A percentile compares a stretch with the other conserved stretches of the same genome.
These are phyloP conservation scores for Felis chaus DNA, from an alignment of 2,113 vertebrate genomes.

Conservation along the genomic window DNA sequence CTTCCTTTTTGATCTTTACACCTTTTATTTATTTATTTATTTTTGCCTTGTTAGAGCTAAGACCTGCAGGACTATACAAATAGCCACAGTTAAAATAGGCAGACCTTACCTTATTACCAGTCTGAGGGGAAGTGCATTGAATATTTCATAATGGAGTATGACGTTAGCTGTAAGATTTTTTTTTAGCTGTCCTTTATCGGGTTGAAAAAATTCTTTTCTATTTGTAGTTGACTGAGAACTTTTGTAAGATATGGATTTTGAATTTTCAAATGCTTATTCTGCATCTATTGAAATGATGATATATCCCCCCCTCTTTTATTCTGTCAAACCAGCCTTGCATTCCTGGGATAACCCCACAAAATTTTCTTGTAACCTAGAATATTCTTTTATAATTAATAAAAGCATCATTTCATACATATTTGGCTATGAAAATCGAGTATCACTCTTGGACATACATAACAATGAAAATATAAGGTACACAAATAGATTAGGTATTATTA, in stretches of 20 bases:
- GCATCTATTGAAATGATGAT: not conserved
- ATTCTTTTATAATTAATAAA: not conserved
- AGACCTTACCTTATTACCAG: not conserved
- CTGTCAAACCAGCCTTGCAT: slow-evolving; percentile 31
- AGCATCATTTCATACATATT: not conserved
- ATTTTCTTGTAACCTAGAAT: not conserved
- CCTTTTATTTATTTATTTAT: not conserved
- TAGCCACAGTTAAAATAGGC: not conserved
- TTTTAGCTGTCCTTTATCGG: not conserved
- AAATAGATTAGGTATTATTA: not conserved
- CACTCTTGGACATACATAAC: not conserved
- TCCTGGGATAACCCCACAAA: not conserved
- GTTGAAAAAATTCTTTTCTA: not conserved
- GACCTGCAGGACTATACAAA: not conserved
- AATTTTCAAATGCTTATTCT: not conserved
- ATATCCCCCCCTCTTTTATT: not conserved
- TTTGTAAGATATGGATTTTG: slow-evolving; percentile 6
- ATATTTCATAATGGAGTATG: not conserved
- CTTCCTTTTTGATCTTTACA: not conserved
- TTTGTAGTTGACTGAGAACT: not conserved
- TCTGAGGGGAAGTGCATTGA: not conserved
- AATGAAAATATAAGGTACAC: not conserved
- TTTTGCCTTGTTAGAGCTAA: not conserved
- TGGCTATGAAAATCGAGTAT: slow-evolving; percentile 2
- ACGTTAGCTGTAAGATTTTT: not conserved